Percentiles rank a stretch among this genome's conserved stretches.
phyloP scores from a whole-genome alignment of 2,888 invertebrate species.

The Pocota personata region DNA sequence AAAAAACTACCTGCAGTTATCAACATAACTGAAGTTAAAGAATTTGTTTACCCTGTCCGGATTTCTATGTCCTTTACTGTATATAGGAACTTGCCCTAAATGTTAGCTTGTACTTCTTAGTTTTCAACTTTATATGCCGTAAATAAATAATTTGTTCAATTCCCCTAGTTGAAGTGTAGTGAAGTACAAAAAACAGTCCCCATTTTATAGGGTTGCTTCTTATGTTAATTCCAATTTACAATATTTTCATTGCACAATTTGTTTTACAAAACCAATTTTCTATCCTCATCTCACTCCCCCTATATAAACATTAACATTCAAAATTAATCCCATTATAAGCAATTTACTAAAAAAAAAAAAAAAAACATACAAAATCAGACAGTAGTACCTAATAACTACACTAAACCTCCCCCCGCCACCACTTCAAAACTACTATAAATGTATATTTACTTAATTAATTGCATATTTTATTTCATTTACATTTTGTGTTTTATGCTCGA shows the following conservation, averaged over 20 bases:
- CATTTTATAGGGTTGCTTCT: background rate
- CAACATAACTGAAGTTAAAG: too few species aligned
- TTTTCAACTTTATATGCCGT: too few species aligned
- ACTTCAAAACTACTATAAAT: background rate
- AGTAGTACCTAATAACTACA: background rate
- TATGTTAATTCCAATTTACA: background rate
- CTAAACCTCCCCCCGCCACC: background rate
- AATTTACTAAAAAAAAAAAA: slow-evolving; percentile 7
- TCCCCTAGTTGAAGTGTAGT: background rate
- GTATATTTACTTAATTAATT: slow-evolving; percentile 27
- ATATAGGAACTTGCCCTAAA: too few species aligned
- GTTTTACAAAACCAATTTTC: background rate
- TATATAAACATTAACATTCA: background rate
- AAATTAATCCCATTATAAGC: background rate
- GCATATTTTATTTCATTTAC: slow-evolving; percentile 17
- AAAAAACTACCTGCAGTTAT: too few species aligned
- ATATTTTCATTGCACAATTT: background rate
- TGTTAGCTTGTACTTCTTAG: too few species aligned
- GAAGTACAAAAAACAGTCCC: background rate
- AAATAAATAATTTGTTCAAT: background rate
- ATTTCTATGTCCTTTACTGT: too few species aligned
- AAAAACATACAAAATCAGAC: background rate
- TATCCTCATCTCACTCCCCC: background rate
- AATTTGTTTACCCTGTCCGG: too few species aligned
- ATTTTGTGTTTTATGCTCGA: slow-evolving; percentile 5